Percentiles rank a stretch among this genome's conserved stretches.
These are phyloP conservation scores for Siniperca obscura DNA, from an alignment of 2,797 vertebrate species.

Conservation along the genomic window DNA sequence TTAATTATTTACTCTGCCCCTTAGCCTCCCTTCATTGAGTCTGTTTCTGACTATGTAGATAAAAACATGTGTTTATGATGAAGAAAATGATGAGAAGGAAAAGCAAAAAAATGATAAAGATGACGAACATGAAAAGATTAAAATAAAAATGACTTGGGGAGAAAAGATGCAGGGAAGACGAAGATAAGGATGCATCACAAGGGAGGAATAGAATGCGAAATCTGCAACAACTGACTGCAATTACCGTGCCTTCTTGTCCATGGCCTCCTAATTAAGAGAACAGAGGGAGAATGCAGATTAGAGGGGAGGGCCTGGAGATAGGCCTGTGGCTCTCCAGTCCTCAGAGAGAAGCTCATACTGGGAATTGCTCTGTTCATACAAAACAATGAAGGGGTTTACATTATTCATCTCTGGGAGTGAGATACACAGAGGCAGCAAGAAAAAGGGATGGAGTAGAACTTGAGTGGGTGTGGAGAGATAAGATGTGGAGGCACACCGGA, in stretches of 20 bases:
- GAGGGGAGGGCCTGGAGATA: slow-evolving; percentile 66
- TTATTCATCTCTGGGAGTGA: slow-evolving; percentile 66
- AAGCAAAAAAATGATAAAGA: slow-evolving; percentile 5
- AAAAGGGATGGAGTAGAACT: slow-evolving; percentile 34
- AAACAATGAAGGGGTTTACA: slow-evolving; percentile 70
- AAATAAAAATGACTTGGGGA: slow-evolving; percentile 38
- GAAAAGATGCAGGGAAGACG: slow-evolving; percentile 22
- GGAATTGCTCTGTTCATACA: slow-evolving; percentile 67
- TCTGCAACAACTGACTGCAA: slow-evolving; percentile 65
- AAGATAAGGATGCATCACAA: slow-evolving; percentile 55
- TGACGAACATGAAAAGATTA: slow-evolving; percentile 36
- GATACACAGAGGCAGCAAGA: slow-evolving; percentile 17
- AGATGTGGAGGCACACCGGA: slow-evolving; percentile 17
- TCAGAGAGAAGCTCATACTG: slow-evolving; percentile 61
- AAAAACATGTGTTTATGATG: slow-evolving; percentile 41
- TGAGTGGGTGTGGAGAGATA: slow-evolving; percentile 13
- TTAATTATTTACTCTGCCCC: slow-evolving; percentile 73
- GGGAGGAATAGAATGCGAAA: slow-evolving; percentile 62
- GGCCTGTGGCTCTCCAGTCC: slow-evolving; percentile 70
- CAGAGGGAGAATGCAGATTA: slow-evolving; percentile 74
- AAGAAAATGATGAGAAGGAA: slow-evolving; percentile 26
- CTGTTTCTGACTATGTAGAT: slow-evolving; percentile 28
- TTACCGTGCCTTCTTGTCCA: slow-evolving; percentile 62
- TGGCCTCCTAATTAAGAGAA: slow-evolving; percentile 75
- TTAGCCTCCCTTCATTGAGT: slow-evolving; percentile 41